Percentiles rank a stretch among this genome's conserved stretches.
Conservation (phyloP, 2,888 invertebrate genomes). For the Sympetrum striolatum region DNA sequence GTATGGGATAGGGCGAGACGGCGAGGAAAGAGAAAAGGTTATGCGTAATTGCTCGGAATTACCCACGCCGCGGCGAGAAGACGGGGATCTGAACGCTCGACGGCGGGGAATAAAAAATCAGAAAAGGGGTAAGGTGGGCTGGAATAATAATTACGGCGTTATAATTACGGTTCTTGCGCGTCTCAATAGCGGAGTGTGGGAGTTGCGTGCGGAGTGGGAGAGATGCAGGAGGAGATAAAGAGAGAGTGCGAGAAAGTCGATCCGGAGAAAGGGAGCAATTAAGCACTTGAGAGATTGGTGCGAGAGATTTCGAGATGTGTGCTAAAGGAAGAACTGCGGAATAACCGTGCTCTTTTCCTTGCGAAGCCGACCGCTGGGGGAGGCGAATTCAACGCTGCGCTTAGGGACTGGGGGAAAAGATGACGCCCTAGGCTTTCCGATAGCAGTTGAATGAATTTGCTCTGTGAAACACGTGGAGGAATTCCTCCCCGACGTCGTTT, state of each 20-base stretch:
- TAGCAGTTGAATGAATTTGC: no score
- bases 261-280: background rate
- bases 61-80: background rate
- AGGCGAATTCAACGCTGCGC: no score
- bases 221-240: background rate
- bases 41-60: background rate
- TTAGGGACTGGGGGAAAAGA: no score
- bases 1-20: background rate
- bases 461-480: no score
- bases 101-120: background rate
- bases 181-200: constrained; percentile 36
- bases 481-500: no score
- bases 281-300: background rate
- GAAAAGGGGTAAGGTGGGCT: background rate
- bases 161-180: constrained; percentile 35
- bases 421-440: no score
- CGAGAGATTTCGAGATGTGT: background rate
- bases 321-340: background rate
- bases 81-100: background rate
- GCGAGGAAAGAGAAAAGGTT: background rate
- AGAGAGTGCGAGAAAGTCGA: background rate
- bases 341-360: background rate
- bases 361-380: no score
- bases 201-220: constrained; percentile 18
- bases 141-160: constrained; percentile 32